These are phyloP conservation scores for Holacanthella duospinosa DNA, from an alignment of 2,888 invertebrate species.

Conservation along the genomic window DNA sequence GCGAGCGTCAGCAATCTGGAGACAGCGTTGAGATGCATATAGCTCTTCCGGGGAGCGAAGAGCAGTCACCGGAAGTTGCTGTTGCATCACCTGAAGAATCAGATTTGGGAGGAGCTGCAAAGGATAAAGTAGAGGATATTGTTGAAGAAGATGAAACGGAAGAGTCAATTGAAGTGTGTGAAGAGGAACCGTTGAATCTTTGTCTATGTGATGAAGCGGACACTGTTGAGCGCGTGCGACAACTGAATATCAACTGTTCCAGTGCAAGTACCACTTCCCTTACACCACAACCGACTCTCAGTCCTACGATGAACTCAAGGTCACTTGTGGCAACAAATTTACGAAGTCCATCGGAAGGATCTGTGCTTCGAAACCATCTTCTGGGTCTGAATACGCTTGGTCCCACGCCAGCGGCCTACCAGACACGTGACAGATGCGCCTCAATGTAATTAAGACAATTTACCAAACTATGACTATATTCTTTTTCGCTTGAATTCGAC, in stretches of 20 bases:
- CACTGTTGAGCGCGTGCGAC: background rate
- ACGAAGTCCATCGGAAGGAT: background rate
- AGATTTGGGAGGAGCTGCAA: background rate
- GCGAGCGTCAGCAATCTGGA: constrained; percentile 9
- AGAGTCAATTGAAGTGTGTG: background rate
- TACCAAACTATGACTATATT: no score
- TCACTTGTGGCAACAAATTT: background rate
- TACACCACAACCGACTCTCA: background rate
- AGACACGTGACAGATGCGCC: background rate
- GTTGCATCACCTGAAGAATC: background rate
- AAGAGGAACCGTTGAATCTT: background rate
- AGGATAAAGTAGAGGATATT: background rate
- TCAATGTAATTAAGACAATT: no score
- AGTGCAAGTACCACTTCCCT: background rate
- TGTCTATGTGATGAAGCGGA: background rate
- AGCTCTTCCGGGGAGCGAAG: background rate
- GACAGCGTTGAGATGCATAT: background rate
- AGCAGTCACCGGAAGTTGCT: background rate
- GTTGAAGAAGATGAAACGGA: constrained; percentile 1
- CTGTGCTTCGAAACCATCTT: background rate
- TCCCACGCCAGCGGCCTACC: background rate
- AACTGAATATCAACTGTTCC: background rate
- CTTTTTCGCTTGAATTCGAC: no score
- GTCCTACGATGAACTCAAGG: background rate
- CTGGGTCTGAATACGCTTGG: background rate